Conservation (phyloP, 2,888 invertebrate species). For the Blastobasis adustella region DNA sequence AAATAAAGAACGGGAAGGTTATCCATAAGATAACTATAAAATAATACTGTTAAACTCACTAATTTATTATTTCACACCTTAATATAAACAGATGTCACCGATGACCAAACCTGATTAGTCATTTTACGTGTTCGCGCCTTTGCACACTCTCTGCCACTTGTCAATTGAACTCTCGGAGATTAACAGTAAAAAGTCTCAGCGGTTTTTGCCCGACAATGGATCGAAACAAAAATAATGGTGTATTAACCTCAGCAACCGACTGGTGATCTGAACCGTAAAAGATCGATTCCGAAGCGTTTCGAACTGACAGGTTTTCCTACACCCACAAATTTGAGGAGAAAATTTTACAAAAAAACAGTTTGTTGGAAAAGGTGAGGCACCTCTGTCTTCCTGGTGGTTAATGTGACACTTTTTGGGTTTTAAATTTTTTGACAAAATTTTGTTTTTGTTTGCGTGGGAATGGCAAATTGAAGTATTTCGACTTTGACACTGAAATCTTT, state of each 20-base stretch:
- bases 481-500: too few relatives aligned
- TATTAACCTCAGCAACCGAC: conserved; percentile 40
- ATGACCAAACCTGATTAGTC: too few relatives aligned
- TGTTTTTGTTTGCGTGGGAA: not conserved
- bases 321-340: conserved; percentile 25
- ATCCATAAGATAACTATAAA: too few relatives aligned
- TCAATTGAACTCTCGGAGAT: too few relatives aligned
- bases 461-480: too few relatives aligned
- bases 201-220: conserved; percentile 21
- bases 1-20: too few relatives aligned
- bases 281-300: conserved; percentile 49
- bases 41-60: too few relatives aligned
- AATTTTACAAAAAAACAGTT: conserved; percentile 15
- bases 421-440: not conserved
- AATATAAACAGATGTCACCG: too few relatives aligned
- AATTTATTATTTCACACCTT: too few relatives aligned
- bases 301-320: conserved; percentile 37
- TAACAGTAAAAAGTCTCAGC: not conserved
- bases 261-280: conserved; percentile 40
- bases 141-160: too few relatives aligned
- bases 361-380: not conserved
- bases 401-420: not conserved
- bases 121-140: too few relatives aligned
- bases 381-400: not conserved
- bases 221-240: conserved; percentile 25